These are phyloP conservation scores for Ictalurus punctatus DNA, from an alignment of 2,113 vertebrate genomes.

Conservation along the genomic window DNA sequence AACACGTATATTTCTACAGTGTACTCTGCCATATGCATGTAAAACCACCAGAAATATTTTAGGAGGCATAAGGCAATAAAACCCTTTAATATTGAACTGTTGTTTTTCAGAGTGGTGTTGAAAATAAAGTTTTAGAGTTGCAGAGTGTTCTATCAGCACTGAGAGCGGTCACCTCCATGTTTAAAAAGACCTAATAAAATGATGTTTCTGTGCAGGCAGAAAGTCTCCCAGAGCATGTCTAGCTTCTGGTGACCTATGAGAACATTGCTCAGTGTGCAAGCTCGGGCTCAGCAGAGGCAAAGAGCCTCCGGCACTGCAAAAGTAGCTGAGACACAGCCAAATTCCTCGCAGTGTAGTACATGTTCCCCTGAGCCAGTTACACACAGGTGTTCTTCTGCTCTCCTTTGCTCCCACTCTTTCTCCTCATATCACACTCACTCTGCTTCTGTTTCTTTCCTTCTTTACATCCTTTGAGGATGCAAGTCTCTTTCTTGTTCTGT, in stretches of 20 bases:
- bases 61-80: not conserved
- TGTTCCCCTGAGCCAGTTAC: conserved; percentile 35
- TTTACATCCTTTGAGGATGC: conserved; percentile 2
- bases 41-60: not conserved
- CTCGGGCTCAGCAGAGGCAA: conserved; percentile 9
- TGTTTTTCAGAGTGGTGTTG: not conserved
- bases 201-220: conserved; percentile 21
- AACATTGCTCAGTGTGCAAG: conserved; percentile 28
- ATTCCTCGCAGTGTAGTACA: conserved; percentile 26
- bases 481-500: not conserved
- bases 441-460: not conserved
- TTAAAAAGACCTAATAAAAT: conserved; percentile 44
- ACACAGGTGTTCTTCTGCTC: conserved; percentile 36
- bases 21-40: not conserved
- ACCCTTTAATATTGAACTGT: not conserved
- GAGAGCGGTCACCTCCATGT: conserved; percentile 35
- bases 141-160: conserved; percentile 1
- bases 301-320: conserved; percentile 25
- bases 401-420: conserved; percentile 11
- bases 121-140: conserved; percentile 39
- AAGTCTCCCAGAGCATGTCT: conserved; percentile 9
- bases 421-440: not conserved
- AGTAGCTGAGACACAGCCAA: conserved; percentile 28
- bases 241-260: conserved; percentile 37
- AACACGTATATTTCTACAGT: conserved; percentile 26